Evolutionary conservation across 2,888 invertebrate genomes (phyloP), one percentile per base, ranked within the genome.

Genomic region (Saturnia japonica): DNA sequence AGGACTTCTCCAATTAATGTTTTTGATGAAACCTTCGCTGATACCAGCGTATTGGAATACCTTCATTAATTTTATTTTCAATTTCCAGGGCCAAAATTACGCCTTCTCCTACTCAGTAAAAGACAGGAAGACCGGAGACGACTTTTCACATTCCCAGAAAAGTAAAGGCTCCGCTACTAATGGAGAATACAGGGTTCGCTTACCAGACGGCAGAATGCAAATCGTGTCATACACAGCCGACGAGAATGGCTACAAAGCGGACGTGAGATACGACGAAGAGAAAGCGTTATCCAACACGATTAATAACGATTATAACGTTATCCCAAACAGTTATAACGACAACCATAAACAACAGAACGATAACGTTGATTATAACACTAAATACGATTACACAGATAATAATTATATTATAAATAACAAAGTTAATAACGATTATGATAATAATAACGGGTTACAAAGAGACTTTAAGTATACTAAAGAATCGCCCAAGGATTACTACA

Each of bases 141-240:
- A 96, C 80, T 96, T 96, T 86, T 96, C 96, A 0, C 96, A 96
- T 78, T 91, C 93, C 1, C 96, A 96, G 81, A 93, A 94, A 12
- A 95, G 95, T 81, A 94, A 93, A 75, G 95, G 96, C 6, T 94
- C 95, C 25, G 95, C 95, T 0, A 96, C 96, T 11, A 95, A 95
- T 72, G 96, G 96, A 1, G 95, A 96, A 82, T 96, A 96, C 87
- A 88, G 96, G 70, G 96, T 96, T 75, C 95, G 95, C 86, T 90
- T 96, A 67, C 96, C 96, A 0, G 96, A 96, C 78, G 96, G 96
- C 0, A 88, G 96, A 70, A 90, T 95, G 80, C 96, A 96, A 82
- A 95, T 95, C 16, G 96, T 96, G 0, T 95, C 95, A 11, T 96
- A 96, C 82, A 95, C 94, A 7, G 96, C 96, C 1, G 96, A 96